Base-by-base conservation (phyloP, 2,797 vertebrate genomes). In the Lepilemur septentrionalis region DNA sequence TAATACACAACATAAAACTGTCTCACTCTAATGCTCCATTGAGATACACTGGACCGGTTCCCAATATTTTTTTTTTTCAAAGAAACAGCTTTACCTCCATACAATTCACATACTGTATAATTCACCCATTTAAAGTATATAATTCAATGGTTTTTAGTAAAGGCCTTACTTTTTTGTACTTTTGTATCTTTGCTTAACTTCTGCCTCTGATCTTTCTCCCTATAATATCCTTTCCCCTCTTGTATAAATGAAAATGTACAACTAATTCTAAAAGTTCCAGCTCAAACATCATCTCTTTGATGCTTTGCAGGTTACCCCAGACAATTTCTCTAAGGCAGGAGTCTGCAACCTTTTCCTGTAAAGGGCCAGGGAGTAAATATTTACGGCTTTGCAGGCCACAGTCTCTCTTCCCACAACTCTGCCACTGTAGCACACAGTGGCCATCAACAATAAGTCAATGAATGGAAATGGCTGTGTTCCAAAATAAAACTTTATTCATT, bases 401-500 rank as follows among this genome's bases (percentile, higher is more conserved):
- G 35, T 82, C 11, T 81, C 43, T 61, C 35, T 92, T 55, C 18
- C 43, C 83, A 75, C 35, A 91, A 61, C n/a, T 81, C 32, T 90
- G 30, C 35, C n/a, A 63, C 22, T 63, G n/a, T 82, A 69, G 61
- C 25, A 22, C 63, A 92, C 85, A 93, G 17, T 75, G 69, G 59
- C 6, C 38, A 38, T 28, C 59, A 5, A 81, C 2, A 46, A 72
- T 84, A 90, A 55, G 43, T 78, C 84, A 86, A 78, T 41, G 8
- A 94, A 87, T 70, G 48, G 6, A 55, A 35, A 22, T 84, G 8
- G 46, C 70, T 80, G 28, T 80, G 32, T 90, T 50, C 43, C 32
- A 57, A 76, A 57, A 76, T 85, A 94, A 84, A 83, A 65, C 32
- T 70, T 91, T 83, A 91, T 91, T 91, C 38, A 65, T 38, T 89